phyloP scores from a whole-genome alignment of 2,888 invertebrate species.

The Eumerus sabulonum region DNA sequence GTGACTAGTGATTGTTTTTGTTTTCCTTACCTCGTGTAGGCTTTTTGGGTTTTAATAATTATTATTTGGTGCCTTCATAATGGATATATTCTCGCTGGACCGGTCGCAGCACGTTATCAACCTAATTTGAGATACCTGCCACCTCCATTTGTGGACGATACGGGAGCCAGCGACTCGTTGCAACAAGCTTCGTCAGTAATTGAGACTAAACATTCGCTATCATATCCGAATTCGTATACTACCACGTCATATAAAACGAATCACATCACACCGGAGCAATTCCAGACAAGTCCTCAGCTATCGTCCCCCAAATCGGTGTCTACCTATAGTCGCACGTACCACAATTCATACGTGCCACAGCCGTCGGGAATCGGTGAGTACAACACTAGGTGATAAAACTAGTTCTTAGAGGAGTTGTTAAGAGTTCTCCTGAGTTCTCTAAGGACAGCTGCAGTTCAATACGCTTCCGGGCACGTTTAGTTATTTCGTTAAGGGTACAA shows the following conservation, averaged over 20 bases:
- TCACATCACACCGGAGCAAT: conserved; percentile 35
- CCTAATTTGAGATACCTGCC: conserved; percentile 38
- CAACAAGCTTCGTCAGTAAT: conserved; percentile 27
- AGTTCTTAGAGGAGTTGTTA: no score
- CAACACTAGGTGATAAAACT: background rate
- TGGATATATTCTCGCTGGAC: conserved; percentile 30
- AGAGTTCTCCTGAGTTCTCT: no score
- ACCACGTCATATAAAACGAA: conserved; percentile 52
- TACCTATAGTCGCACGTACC: conserved; percentile 47
- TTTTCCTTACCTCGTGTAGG: conserved; percentile 26
- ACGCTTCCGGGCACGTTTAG: no score
- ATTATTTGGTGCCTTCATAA: conserved; percentile 15
- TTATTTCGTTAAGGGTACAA: no score
- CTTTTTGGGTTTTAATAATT: conserved; percentile 31
- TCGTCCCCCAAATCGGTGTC: conserved; percentile 38
- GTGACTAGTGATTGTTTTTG: conserved; percentile 24
- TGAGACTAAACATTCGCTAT: conserved; percentile 14
- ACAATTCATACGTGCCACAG: conserved; percentile 70
- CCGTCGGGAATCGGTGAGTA: conserved; percentile 69
- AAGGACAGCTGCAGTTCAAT: no score
- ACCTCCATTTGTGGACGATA: conserved; percentile 18
- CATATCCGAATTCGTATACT: conserved; percentile 33
- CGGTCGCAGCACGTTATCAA: conserved; percentile 8
- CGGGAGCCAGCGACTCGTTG: conserved; percentile 8
- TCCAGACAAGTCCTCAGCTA: conserved; percentile 35